Evolutionary conservation across 2,797 vertebrate species (phyloP).

Genomic region (Neopelma chrysocephalum): DNA sequence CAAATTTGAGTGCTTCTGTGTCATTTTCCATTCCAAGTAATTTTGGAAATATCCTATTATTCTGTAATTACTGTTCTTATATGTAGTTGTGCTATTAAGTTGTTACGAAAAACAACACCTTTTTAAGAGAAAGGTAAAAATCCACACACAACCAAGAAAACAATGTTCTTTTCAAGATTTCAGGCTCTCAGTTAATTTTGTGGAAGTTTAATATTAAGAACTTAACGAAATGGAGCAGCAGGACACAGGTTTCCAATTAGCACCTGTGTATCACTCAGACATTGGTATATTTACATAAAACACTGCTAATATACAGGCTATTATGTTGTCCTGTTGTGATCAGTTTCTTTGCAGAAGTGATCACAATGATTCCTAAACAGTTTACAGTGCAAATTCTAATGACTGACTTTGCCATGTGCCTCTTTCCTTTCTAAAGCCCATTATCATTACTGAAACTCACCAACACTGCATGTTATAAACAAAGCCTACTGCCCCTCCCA

Average conservation of each 20-base stretch:
- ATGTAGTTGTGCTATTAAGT: background rate
- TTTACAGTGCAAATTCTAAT: background rate
- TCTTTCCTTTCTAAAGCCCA: background rate
- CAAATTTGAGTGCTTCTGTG: background rate
- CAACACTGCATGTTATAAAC: background rate
- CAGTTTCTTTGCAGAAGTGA: background rate
- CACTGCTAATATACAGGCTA: rapidly evolving
- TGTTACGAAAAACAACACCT: background rate
- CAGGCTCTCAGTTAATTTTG: background rate
- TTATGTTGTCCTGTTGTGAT: background rate
- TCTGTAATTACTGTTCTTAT: background rate
- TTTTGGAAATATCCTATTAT: background rate
- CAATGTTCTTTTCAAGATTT: background rate
- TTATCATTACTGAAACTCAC: background rate
- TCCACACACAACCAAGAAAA: background rate
- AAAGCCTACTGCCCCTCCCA: background rate
- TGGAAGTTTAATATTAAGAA: background rate
- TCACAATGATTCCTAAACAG: background rate
- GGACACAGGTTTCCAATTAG: background rate
- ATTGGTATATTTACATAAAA: background rate
- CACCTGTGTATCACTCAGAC: background rate
- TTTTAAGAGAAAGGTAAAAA: background rate
- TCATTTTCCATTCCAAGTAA: background rate
- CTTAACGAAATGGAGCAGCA: background rate
- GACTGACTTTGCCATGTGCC: background rate